Evolutionary conservation across 2,888 invertebrate genomes (phyloP), one percentile per base, ranked within the genome.

Genomic region (Lobophora halterata): DNA sequence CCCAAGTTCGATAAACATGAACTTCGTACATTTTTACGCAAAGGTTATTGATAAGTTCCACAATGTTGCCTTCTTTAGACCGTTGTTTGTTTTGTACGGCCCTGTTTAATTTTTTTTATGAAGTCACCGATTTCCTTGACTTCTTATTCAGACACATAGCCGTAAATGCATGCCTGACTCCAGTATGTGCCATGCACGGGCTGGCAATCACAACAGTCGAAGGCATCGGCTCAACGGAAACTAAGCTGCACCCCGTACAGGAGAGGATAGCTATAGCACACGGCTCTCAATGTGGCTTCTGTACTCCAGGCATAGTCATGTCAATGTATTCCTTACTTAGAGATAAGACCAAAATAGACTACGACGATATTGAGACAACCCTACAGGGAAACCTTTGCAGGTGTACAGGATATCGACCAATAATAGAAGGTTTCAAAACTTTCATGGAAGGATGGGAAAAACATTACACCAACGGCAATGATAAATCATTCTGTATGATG

Each of bases 221-320:
- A 86, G 98, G 97, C 0, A 95, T 98, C 24, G 97, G 97, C 2
- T 95, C 93, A 32, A 93, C 93, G 0, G 90, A 90, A 72, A 92
- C 92, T 1, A 90, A 89, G 42, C 83, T 97, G 11, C 97, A 97
- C 75, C 94, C 97, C 0, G 93, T 95, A 0, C 97, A 97, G 82
- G 95, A 96, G 63, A 88, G 96, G 50, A 90, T 97, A 49, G 96
- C 96, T 0, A 94, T 94, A 79, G 90, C 95, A 0, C 97, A 98
- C 65, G 98, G 98, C 0, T 95, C 97, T 0, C 98, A 98, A 75
- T 98, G 98, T 69, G 97, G 97, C 0, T 97, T 96, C 72, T 97
- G 97, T 61, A 97, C 97, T 0, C 97, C 97, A 0, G 98, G 98
- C 13, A 96, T 98, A 46, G 95, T 98, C 0, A 98, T 98, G 98